Evolutionary conservation across 2,797 vertebrate species (phyloP).

Genomic region (Pangasius macronema): DNA sequence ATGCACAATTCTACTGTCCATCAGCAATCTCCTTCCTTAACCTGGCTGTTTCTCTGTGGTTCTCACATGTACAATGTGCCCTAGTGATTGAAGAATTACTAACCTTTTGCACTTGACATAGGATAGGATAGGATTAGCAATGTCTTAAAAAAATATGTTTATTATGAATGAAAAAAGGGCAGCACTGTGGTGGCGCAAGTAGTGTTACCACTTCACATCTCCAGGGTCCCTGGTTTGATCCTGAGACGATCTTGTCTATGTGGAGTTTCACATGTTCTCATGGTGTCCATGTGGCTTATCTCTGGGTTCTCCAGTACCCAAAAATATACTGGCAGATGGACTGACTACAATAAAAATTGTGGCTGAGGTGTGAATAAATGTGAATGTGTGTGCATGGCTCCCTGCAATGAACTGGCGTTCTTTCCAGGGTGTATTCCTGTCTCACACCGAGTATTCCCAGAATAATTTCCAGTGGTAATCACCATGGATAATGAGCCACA

Average conservation of each 20-base stretch:
- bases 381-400: background rate
- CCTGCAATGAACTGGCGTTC: background rate
- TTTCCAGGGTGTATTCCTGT: background rate
- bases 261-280: background rate
- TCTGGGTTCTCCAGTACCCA: background rate
- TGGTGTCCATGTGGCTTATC: background rate
- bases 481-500: background rate
- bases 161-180: background rate
- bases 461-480: background rate
- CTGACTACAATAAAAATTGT: background rate
- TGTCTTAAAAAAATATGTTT: background rate
- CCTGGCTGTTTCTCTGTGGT: background rate
- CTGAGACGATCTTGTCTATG: background rate
- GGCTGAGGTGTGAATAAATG: slow-evolving; percentile 5
- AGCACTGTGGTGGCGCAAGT: background rate
- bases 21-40: background rate
- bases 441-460: background rate
- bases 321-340: background rate
- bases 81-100: background rate
- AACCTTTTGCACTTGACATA: background rate
- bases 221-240: background rate
- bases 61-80: background rate
- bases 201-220: background rate
- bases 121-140: background rate
- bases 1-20: background rate